Base-by-base conservation (phyloP, 2,797 vertebrate species). In the Falco peregrinus region DNA sequence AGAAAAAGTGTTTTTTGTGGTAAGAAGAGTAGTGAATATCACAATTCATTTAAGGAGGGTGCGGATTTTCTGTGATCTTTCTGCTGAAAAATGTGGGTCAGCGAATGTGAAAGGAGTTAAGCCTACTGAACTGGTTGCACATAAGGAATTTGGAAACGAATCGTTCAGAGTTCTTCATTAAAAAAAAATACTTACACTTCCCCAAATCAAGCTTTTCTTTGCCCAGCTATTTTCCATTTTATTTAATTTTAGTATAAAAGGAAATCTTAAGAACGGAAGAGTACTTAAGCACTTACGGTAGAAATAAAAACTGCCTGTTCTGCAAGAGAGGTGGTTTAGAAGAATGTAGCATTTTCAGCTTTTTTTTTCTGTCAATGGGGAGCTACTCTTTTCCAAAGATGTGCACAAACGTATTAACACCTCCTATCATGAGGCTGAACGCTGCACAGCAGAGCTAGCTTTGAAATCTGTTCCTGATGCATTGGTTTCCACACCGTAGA, bases 71-170 rank as follows among this genome's bases (percentile, higher is more conserved):
- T 97, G 84, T 89, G 75, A 74, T 91, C 87, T 89, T 61, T 87
- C 63, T 80, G 56, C 67, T 84, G 89, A 70, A 83, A 74, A 82
- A 80, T 77, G 18, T 59, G 75, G 87, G 91, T 91, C 95, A 94
- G 51, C 74, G 89, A 63, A 13, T 92, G 56, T 67, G 79, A 90
- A 85, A 91, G 65, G 76, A 91, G 21, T 67, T 68, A 80, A 93
- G 76, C 57, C 71, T 54, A 39, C 31, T 59, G 61, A 87, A 60
- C 33, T 77, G 60, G 45, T 26, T 96, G 91, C 91, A 88, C 75
- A 85, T 48, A 67, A 86, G 87, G 90, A 87, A 95, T 88, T 87
- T 88, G 78, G 91, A 92, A 95, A 70, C 7, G 6, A 88, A 70
- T 95, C 51, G 48, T 79, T 87, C 29, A 0, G 6, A 88, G 80